Base-by-base conservation (phyloP, 2,113 vertebrate genomes). In the Podarcis muralis region DNA sequence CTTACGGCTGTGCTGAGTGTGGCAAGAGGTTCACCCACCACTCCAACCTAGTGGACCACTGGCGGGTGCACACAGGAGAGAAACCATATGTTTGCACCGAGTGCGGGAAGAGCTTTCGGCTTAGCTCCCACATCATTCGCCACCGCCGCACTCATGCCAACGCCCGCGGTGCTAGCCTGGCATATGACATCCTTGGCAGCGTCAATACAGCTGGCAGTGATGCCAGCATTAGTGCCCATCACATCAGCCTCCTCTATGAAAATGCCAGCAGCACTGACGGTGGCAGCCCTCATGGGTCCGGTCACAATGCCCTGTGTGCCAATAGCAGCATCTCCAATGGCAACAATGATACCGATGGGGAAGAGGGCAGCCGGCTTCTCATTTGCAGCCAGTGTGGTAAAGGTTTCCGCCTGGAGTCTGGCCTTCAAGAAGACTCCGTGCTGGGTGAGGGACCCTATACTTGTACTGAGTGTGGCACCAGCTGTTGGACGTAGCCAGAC, bases 71-170 rank as follows among this genome's bases (percentile, higher is more conserved):
- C 88, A 89, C 84, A 0, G 89, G 83, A 15, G 94, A 93, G 84
- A 94, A 94, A 79, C 79, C 75, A 6, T 88, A 87, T 4, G 27
- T 83, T 25, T 95, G 94, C 1, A 76, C 83, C 1, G 89, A 85
- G 69, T 94, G 94, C 2, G 94, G 93, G 15, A 90, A 93, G 90
- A 92, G 93, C 77, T 93, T 94, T 20, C 76, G 89, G 59, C 80
- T 89, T 16, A 87, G 86, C 68, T 90, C 89, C 32, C 90, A 92
- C 84, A 92, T 94, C 2, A 62, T 86, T 57, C 76, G 80, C 27
- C 91, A 91, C 68, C 92, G 93, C 77, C 85, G 83, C 87, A 87
- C 86, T 48, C 92, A 90, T 0, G n/a, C 8, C 40, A 87, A 30
- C 6, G 25, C 35, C 40, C 87, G n/a, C 1, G 65, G 40, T 13